Evolutionary conservation across 2,113 vertebrate species (phyloP).

Genomic region (Podarcis raffonei): DNA sequence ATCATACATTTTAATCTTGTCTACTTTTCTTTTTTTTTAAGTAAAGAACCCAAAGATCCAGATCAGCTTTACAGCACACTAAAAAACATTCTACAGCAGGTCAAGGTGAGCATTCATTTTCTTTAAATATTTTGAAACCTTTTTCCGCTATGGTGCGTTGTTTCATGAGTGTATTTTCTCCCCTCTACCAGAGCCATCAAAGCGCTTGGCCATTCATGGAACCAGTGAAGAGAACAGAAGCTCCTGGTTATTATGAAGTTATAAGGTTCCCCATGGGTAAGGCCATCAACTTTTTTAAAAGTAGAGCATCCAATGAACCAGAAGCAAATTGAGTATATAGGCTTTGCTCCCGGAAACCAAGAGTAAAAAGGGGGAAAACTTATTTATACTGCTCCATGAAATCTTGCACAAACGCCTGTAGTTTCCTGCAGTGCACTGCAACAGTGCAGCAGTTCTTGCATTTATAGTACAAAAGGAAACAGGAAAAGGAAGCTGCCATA

Average conservation of each 20-base stretch:
- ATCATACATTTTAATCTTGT: conserved; percentile 42
- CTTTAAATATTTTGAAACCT: conserved; percentile 48
- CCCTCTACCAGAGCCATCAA: conserved; percentile 88
- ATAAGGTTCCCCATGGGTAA: conserved; percentile 99
- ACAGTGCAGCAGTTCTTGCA: background rate
- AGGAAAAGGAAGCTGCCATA: no score
- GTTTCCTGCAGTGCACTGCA: background rate
- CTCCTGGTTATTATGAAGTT: conserved; percentile 99
- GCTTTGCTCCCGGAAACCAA: background rate
- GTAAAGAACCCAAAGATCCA: conserved; percentile 95
- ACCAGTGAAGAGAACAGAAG: conserved; percentile 98
- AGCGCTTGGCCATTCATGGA: conserved; percentile 99
- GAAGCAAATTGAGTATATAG: conserved; percentile 18
- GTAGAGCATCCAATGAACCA: conserved; percentile 62
- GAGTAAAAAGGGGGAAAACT: background rate
- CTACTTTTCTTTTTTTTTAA: conserved; percentile 77
- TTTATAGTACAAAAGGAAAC: no score
- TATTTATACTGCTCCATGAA: background rate
- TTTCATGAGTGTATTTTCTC: conserved; percentile 70
- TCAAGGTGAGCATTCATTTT: conserved; percentile 85
- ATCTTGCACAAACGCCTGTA: background rate
- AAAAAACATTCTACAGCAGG: conserved; percentile 95
- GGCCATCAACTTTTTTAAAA: conserved; percentile 75
- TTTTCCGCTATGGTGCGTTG: conserved; percentile 49
- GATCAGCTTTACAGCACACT: conserved; percentile 94